Evolutionary conservation across 2,888 invertebrate species (phyloP), one percentile per base, ranked within the genome.

Genomic region (Lysandra coridon): DNA sequence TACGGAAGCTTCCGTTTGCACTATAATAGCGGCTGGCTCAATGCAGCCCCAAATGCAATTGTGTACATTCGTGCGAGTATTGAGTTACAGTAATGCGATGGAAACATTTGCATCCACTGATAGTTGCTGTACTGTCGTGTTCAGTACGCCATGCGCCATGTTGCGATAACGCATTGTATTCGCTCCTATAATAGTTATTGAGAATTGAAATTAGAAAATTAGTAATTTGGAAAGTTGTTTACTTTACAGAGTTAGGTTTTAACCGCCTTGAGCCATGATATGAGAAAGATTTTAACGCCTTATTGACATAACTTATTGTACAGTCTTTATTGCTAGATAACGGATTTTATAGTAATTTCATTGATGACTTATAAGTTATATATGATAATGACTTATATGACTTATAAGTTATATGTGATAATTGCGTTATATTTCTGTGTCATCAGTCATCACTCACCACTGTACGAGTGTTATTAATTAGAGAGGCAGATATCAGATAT

Each of bases 41-140:
- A 88, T 91, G 90, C 91, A 89, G 89, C 93, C 93, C 94, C 89
- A 90, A 92, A 91, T 90, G 93, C 93, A 92, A 92, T 93, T 93
- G 93, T 90, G 92, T 93, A 92, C 92, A 93, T 91, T 92, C 86
- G 92, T 88, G 92, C 92, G 84, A 86, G 88, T 90, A 94, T 93
- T 91, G 90, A 91, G 92, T 94, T 94, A 92, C 93, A 89, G 84
- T 88, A 89, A 90, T 90, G 87, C 88, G 86, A 89, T 90, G 89
- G 90, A 90, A 91, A 92, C 91, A 91, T 92, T 92, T 91, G 89
- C 91, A 89, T 91, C 86, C 83, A 81, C 82, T 83, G 85, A 84
- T 85, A 84, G 85, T 85, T 69, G 69, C 69, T 69, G 69, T 69
- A 69, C 33, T 5, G 64, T 64, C 33, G 69, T 69, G 69, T 37